Base-by-base conservation (phyloP, 2,888 invertebrate species). In the Caenorhabditis macrosperma region DNA sequence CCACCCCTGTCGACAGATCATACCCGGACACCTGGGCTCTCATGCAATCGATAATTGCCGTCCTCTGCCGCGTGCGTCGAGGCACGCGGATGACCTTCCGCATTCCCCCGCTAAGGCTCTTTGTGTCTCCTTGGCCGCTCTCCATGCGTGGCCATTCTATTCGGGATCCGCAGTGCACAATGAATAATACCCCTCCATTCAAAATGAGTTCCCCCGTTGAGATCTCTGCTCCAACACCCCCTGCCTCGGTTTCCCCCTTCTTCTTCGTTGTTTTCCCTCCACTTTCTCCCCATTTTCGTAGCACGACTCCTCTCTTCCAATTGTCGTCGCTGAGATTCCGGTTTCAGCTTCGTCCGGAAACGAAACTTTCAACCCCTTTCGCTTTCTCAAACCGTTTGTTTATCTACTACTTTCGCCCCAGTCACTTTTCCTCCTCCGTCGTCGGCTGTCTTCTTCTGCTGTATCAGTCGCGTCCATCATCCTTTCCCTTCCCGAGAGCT, bases 311-410 rank as follows among this genome's bases (percentile, higher is more conserved):
- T 28, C 33, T 6, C 24, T 17, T 35, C 41, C 38, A 41, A 54
- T 66, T 59, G 35, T 59, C 59, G 46, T 38, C 59, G 26, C 20
- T 44, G 41, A 59, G 59, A 69, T 60, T 69, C 60, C 69, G 59
- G 59, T 69, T 69, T 59, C 52, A 69, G 59, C 59, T 54, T 4
- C 24, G 30, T 33, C 69, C 60, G 69, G 67, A 68, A 68, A 63
- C 63, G n/a, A 64, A 64, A 68, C 68, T 68, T 59, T 50, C 68
- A 59, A 68, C 68, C 68, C 60, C 67, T 67, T 67, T 57, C 57
- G 30, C 67, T 67, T 55, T 57, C 44, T 60, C 46, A 69, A 71
- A 61, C 71, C 50, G 61, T 66, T 71, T 61, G 71, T 71, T 71
- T 71, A 71, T 71, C 71, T 61, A 71, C 71, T 71, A 61, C 61